Base-by-base conservation (phyloP, 1,140 invertebrate species). In the Heliconius nattereri region DNA sequence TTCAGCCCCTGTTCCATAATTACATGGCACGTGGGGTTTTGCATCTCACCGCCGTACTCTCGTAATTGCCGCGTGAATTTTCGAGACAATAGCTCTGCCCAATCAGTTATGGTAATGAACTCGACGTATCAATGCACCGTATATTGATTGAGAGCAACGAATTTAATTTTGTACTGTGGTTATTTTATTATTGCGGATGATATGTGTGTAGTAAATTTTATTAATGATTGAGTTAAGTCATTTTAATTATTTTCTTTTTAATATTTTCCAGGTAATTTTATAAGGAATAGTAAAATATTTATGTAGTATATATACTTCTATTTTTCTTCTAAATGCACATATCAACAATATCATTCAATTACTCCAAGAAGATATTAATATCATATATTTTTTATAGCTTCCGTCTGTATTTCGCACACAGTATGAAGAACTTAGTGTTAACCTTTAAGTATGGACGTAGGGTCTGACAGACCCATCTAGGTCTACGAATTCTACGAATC, bases 101-200 rank as follows among this genome's bases (percentile, higher is more conserved):
- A 93, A 92, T 92, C 89, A 92, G 86, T 89, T 91, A 92, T 93
- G 91, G 83, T 91, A 93, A 93, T 93, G 85, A 90, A 86, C 79
- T 76, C 71, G 32, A 72, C 84, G 82, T 73, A 72, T 75, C 74
- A 80, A 76, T 79, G 66, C 52, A 73, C 73, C 37, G 49, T 20
- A 60, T 76, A 45, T 80, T 76, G 79, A 72, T 80, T 60, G 73
- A 40, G 74, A 72, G 60, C 54, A 32, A 75, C 70, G 71, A 76
- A 77, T 71, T 72, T 16, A 72, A 72, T 54, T 77, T 77, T 72
- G 60, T 66, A 66, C 60, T 66, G 60, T 66, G 60, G 60, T 66
- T 26, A 66, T 66, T 66, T 66, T 66, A 66, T 66, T 66, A 66
- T 66, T 66, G 23, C 3, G 23, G 23, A 66, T 66, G 60, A 66